A percentile compares a stretch with the other conserved stretches of the same genome.
Evolutionary conservation across 2,113 vertebrate genomes (phyloP).

Genomic region (Ameiurus melas): DNA sequence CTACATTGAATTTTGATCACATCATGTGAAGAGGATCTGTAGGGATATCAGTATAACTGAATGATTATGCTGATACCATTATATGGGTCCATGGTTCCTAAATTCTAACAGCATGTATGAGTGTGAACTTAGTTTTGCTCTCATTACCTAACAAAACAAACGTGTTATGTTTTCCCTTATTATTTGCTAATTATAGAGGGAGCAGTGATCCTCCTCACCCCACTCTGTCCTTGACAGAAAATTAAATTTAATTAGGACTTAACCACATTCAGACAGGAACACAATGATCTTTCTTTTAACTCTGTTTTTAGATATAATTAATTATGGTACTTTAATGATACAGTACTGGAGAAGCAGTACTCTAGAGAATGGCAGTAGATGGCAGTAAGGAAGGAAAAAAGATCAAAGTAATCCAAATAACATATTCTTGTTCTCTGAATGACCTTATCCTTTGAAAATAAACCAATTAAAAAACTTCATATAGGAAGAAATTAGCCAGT

Average conservation of each 20-base stretch:
- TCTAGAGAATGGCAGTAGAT: not conserved
- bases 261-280: slow-evolving; percentile 17
- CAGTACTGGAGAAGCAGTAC: not conserved
- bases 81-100: slow-evolving; percentile 42
- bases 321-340: not conserved
- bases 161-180: slow-evolving; percentile 65
- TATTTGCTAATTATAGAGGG: slow-evolving; percentile 58
- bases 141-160: slow-evolving; percentile 70
- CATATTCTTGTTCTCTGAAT: not conserved
- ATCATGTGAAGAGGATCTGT: slow-evolving; percentile 64
- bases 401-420: not conserved
- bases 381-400: not conserved
- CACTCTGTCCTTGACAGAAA: slow-evolving; percentile 28
- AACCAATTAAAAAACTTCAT: slow-evolving; percentile 5
- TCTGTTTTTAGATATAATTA: slow-evolving; percentile 3
- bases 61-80: slow-evolving; percentile 45
- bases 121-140: slow-evolving; percentile 65
- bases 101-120: slow-evolving; percentile 43
- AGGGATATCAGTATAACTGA: slow-evolving; percentile 33
- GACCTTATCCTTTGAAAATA: not conserved
- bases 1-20: slow-evolving; percentile 72
- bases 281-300: not conserved
- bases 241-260: slow-evolving; percentile 35
- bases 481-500: not conserved
- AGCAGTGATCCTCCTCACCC: slow-evolving; percentile 33